Conservation (phyloP, 1,140 invertebrate species). For the Galleria mellonella region DNA sequence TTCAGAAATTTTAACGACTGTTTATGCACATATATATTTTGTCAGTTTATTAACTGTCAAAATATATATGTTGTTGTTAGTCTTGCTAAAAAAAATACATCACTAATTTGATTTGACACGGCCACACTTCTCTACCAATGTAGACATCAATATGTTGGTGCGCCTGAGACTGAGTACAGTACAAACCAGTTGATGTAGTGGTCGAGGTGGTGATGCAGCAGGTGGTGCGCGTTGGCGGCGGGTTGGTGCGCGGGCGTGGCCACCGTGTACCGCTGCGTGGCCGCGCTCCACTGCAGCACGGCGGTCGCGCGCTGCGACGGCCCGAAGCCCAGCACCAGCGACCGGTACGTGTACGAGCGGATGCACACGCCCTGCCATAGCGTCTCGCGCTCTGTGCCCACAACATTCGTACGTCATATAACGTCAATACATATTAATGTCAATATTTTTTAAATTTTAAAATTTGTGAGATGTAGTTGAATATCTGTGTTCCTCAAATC, state of each 20-base stretch:
- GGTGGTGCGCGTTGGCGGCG: constrained; percentile 67
- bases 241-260: constrained; percentile 67
- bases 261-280: constrained; percentile 50
- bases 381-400: constrained; percentile 47
- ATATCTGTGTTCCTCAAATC: no score
- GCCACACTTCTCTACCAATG: no score
- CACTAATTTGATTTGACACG: no score
- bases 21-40: no score
- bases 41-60: no score
- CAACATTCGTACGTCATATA: no score
- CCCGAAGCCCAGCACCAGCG: constrained; percentile 63
- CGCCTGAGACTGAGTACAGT: no score
- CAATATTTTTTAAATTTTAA: neutral
- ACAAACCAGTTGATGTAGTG: constrained; percentile 68
- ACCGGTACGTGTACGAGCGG: constrained; percentile 68
- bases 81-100: no score
- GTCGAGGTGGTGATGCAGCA: constrained; percentile 66
- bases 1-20: no score
- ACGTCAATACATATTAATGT: neutral
- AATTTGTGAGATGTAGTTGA: no score
- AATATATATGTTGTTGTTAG: no score
- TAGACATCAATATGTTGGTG: no score
- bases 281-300: constrained; percentile 57
- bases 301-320: constrained; percentile 54
- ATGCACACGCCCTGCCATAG: constrained; percentile 64